phyloP scores from a whole-genome alignment of 1,140 invertebrate genomes.

The Diuraphis noxia region DNA sequence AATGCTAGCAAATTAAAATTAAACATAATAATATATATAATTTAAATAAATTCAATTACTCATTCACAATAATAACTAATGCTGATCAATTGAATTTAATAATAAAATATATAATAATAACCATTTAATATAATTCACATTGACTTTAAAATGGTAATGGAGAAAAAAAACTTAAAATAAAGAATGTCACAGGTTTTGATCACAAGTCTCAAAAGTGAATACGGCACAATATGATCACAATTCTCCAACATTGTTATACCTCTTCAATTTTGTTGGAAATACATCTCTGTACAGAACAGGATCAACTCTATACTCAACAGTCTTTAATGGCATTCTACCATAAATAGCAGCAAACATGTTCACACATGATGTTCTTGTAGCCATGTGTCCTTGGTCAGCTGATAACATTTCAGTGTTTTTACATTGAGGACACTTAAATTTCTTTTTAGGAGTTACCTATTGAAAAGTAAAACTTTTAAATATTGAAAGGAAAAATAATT shows the following conservation, averaged over 20 bases:
- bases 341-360: conserved; percentile 83
- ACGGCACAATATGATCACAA: conserved; percentile 64
- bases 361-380: conserved; percentile 89
- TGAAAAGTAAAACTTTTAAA: neutral
- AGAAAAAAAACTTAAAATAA: neutral
- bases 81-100: neutral
- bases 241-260: conserved; percentile 89
- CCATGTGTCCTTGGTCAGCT: conserved; percentile 89
- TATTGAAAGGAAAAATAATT: neutral
- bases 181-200: neutral
- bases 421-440: conserved; percentile 96
- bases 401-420: conserved; percentile 92
- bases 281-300: conserved; percentile 90
- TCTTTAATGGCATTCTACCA: conserved; percentile 83
- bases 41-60: neutral
- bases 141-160: neutral
- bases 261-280: conserved; percentile 83
- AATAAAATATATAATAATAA: neutral
- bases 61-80: neutral
- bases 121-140: neutral
- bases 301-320: conserved; percentile 91
- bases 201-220: conserved; percentile 12
- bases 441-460: conserved; percentile 93
- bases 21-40: neutral
- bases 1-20: neutral